A percentile compares a stretch with the other conserved stretches of the same genome.
These are phyloP conservation scores for Dipodomys spectabilis DNA, from an alignment of 2,113 vertebrate species.

Conservation along the genomic window DNA sequence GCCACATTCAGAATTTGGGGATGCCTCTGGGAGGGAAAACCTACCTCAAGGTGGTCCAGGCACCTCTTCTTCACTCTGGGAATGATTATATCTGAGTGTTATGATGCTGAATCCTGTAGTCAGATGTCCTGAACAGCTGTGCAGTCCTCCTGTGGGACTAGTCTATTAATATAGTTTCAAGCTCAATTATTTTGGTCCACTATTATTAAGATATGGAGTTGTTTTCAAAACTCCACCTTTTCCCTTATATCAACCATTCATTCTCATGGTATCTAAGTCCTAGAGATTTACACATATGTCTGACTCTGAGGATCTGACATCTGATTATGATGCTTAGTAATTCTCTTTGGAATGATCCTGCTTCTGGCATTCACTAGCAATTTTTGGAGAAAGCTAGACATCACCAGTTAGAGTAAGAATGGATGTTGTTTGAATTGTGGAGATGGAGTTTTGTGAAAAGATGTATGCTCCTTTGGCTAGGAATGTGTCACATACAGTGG, in stretches of 20 bases:
- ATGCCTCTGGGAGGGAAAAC: neutral
- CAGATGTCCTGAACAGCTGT: neutral
- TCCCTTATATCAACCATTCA: too few species aligned
- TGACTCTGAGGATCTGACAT: neutral
- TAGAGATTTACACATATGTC: too few species aligned
- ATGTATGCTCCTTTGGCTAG: neutral
- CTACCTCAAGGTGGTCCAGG: neutral
- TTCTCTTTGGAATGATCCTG: too few species aligned
- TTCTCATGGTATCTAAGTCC: neutral
- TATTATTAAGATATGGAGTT: neutral
- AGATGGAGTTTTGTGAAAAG: neutral
- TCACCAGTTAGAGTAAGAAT: too few species aligned
- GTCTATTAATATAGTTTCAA: neutral
- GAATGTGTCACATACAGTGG: neutral
- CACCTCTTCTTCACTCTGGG: neutral
- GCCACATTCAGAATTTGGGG: neutral
- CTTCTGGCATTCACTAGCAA: too few species aligned
- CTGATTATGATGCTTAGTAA: too few species aligned
- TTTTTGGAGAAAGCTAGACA: too few species aligned
- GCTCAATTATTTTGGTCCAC: neutral
- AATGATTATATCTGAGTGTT: neutral
- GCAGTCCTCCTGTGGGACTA: neutral
- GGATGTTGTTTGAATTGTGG: too few species aligned
- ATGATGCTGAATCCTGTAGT: too few species aligned
- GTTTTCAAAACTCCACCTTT: neutral